phyloP scores from a whole-genome alignment of 1,140 invertebrate species.

The Octopus sinensis region DNA sequence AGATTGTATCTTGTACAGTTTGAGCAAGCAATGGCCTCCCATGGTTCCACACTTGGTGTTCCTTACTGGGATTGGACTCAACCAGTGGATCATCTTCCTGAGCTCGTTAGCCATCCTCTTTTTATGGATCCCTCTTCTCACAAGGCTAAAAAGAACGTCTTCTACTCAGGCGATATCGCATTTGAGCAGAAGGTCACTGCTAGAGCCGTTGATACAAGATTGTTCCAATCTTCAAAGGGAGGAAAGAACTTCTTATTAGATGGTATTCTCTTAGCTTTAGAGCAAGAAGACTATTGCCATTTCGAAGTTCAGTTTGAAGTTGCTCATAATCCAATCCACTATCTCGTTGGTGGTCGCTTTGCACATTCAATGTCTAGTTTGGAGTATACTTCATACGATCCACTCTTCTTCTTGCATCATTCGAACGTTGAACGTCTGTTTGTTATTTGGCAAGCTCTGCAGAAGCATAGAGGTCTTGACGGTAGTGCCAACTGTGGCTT shows the following conservation, averaged over 20 bases:
- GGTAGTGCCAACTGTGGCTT: slow-evolving; percentile 25
- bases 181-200: slow-evolving; percentile 15
- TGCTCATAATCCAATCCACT: slow-evolving; percentile 34
- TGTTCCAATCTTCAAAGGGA: slow-evolving; percentile 9
- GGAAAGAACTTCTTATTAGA: slow-evolving; percentile 30
- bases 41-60: slow-evolving; percentile 23
- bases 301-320: slow-evolving; percentile 36
- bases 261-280: slow-evolving; percentile 27
- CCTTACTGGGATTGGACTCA: slow-evolving; percentile 36
- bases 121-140: slow-evolving; percentile 11
- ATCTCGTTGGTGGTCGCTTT: slow-evolving; percentile 29
- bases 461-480: slow-evolving; percentile 24
- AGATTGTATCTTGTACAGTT: slow-evolving; percentile 23
- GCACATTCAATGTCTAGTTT: slow-evolving; percentile 29
- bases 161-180: slow-evolving; percentile 15
- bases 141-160: slow-evolving; percentile 16
- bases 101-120: slow-evolving; percentile 20
- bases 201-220: slow-evolving; percentile 6
- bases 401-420: slow-evolving; percentile 31
- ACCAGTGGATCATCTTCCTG: slow-evolving; percentile 22
- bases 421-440: slow-evolving; percentile 32
- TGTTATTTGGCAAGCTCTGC: slow-evolving; percentile 27
- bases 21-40: slow-evolving; percentile 22
- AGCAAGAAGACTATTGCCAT: slow-evolving; percentile 34
- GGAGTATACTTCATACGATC: slow-evolving; percentile 34